Conservation (phyloP, 2,888 invertebrate species). For the Pyrocoelia pectoralis region DNA sequence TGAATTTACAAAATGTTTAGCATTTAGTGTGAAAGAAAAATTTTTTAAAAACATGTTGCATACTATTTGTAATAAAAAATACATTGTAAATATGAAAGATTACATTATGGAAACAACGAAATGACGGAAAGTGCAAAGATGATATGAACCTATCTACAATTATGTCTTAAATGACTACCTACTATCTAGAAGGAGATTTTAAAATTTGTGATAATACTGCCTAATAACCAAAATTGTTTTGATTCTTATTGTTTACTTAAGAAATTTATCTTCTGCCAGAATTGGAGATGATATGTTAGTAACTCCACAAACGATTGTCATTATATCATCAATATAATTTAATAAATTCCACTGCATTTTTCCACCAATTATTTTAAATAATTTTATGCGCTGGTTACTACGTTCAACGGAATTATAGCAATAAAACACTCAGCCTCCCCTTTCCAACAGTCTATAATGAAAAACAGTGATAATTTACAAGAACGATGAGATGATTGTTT, state of each 20-base stretch:
- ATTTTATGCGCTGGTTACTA: constrained; percentile 23
- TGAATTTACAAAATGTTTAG: background rate
- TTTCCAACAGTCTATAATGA: too few species aligned
- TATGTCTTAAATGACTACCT: too few species aligned
- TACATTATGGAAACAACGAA: too few species aligned
- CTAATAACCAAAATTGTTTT: background rate
- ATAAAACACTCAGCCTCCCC: too few species aligned
- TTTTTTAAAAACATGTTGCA: constrained; percentile 3
- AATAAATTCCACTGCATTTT: constrained; percentile 17
- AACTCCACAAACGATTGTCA: background rate
- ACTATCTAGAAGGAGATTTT: too few species aligned
- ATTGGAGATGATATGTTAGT: background rate
- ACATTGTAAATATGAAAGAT: background rate
- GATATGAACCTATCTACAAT: too few species aligned
- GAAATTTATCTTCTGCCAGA: constrained; percentile 4
- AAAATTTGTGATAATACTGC: too few species aligned
- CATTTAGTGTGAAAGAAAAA: constrained; percentile 3
- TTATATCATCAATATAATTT: constrained; percentile 1
- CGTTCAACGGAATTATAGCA: too few species aligned
- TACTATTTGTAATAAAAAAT: background rate
- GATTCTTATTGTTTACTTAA: background rate
- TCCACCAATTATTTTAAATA: too few species aligned
- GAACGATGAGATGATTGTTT: too few species aligned
- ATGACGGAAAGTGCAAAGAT: too few species aligned
- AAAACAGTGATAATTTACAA: too few species aligned